phyloP scores from a whole-genome alignment of 2,888 invertebrate species.

The Mellilla xanthometata region DNA sequence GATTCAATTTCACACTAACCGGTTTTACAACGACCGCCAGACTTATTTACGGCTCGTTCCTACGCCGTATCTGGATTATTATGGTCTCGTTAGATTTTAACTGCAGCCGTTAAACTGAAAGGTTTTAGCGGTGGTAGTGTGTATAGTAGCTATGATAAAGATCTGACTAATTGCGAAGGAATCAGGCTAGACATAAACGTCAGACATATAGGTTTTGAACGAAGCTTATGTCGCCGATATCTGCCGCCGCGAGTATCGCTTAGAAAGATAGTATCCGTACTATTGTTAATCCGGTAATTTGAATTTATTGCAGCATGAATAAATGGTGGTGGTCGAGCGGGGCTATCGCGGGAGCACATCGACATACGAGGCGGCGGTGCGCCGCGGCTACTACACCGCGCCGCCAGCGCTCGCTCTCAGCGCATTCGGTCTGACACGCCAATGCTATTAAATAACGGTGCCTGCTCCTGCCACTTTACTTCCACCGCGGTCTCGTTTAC shows the following conservation, averaged over 20 bases:
- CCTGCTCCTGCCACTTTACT: conserved; percentile 5
- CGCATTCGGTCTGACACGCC: conserved; percentile 48
- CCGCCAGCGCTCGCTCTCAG: conserved; percentile 24
- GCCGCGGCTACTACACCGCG: conserved; percentile 35
- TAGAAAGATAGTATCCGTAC: conserved; percentile 72
- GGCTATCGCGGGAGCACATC: conserved; percentile 72
- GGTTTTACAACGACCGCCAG: conserved; percentile 40
- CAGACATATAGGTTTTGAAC: conserved; percentile 27
- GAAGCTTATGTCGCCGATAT: conserved; percentile 51
- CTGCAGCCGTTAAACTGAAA: conserved; percentile 44
- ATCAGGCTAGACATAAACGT: conserved; percentile 18
- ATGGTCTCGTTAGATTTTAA: conserved; percentile 49
- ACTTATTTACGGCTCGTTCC: conserved; percentile 46
- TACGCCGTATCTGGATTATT: conserved; percentile 42
- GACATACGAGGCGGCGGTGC: conserved; percentile 55
- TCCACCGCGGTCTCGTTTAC: conserved; percentile 8
- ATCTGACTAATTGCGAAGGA: conserved; percentile 20
- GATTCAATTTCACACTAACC: conserved; percentile 49
- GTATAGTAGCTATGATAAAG: conserved; percentile 13
- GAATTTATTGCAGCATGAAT: conserved; percentile 82
- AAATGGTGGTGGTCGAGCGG: conserved; percentile 65
- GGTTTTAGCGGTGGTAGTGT: conserved; percentile 32
- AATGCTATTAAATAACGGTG: conserved; percentile 40
- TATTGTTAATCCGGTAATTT: conserved; percentile 83
- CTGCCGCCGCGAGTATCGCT: conserved; percentile 53